Evolutionary conservation across 1,140 invertebrate genomes (phyloP).

Genomic region (Uloborus diversus): DNA sequence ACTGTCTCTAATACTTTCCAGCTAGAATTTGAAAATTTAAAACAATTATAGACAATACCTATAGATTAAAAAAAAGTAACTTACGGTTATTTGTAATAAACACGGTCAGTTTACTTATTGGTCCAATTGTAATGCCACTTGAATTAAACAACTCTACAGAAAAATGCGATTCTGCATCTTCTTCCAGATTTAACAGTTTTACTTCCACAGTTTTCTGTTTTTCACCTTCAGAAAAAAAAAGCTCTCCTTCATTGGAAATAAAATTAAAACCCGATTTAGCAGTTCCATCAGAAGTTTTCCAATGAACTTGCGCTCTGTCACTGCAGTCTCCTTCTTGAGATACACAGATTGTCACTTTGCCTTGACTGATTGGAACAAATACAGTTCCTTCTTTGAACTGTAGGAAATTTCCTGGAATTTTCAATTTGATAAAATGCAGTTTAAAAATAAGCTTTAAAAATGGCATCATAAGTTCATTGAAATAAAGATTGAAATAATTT

Average conservation of each 20-base stretch:
- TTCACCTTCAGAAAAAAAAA: background rate
- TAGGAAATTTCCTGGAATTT: background rate
- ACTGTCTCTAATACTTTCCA: no score
- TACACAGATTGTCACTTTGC: background rate
- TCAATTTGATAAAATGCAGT: no score
- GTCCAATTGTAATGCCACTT: no score
- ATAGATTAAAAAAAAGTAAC: no score
- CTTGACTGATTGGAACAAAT: background rate
- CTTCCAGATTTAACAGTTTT: background rate
- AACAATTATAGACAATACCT: no score
- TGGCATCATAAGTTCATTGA: background rate
- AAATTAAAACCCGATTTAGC: background rate
- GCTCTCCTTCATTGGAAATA: background rate
- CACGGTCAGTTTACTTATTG: no score
- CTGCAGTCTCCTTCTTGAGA: no score
- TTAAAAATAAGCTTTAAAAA: background rate
- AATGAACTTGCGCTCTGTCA: no score
- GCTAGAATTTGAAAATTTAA: no score
- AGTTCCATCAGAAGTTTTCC: background rate
- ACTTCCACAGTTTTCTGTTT: background rate
- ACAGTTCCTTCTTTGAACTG: background rate
- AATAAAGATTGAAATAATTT: no score
- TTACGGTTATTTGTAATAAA: no score
- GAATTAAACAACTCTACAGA: background rate
- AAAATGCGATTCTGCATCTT: no score